A percentile compares a stretch with the other conserved stretches of the same genome.
Conservation (phyloP, 2,797 vertebrate species). For the Neosilurus mollespiculum region DNA sequence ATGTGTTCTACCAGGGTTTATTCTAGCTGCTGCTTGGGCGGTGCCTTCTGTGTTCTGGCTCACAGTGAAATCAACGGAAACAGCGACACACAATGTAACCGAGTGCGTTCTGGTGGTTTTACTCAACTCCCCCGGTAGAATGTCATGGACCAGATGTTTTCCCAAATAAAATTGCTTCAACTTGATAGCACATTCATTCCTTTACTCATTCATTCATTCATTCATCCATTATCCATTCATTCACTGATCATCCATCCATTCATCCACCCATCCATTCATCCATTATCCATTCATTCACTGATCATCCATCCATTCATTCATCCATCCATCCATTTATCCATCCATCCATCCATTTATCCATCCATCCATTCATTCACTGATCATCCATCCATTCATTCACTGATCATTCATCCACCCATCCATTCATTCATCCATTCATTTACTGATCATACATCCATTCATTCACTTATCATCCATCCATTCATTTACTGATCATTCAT, state of each 20-base stretch:
- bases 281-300: constrained; percentile 1
- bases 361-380: neutral
- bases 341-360: neutral
- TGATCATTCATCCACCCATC: neutral
- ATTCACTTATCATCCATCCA: neutral
- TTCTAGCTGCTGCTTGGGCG: constrained; percentile 69
- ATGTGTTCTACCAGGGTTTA: constrained; percentile 32
- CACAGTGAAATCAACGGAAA: constrained; percentile 56
- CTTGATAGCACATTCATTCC: neutral
- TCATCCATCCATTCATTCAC: neutral
- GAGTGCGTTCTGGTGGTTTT: neutral
- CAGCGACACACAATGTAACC: constrained; percentile 19
- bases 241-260: neutral
- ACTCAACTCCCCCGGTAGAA: no score
- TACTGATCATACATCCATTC: neutral
- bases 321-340: neutral
- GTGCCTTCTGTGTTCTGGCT: constrained; percentile 69
- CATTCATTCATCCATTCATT: neutral
- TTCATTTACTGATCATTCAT: neutral
- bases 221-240: neutral
- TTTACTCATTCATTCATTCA: neutral
- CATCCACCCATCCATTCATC: neutral
- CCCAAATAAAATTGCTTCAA: neutral
- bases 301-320: neutral
- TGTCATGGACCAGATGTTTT: neutral